Conservation (phyloP, 2,113 vertebrate genomes). For the Hyaena hyaena region DNA sequence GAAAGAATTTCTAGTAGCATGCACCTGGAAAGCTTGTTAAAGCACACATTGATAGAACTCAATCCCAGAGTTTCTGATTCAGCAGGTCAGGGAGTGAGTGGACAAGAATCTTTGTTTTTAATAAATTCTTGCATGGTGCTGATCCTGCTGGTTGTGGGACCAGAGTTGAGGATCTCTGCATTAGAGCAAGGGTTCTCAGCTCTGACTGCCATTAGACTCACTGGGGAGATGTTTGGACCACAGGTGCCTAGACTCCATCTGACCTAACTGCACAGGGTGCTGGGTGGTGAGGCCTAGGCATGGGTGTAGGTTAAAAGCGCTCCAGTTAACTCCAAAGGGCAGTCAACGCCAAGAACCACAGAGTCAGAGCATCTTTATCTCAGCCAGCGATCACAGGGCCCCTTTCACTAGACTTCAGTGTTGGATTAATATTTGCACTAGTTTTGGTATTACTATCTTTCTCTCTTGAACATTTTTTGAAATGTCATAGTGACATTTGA, state of each 20-base stretch:
- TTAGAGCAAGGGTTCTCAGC: background rate
- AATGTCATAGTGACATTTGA: slow-evolving; percentile 64
- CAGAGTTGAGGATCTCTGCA: background rate
- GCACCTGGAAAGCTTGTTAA: background rate
- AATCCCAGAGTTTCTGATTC: background rate
- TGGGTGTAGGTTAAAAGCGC: background rate
- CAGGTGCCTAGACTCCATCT: background rate
- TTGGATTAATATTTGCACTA: background rate
- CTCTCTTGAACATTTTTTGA: background rate
- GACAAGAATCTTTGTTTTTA: background rate
- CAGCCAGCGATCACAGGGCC: background rate
- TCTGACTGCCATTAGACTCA: background rate
- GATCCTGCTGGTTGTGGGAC: background rate
- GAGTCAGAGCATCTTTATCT: background rate
- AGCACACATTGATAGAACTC: background rate
- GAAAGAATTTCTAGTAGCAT: background rate
- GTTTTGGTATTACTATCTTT: background rate
- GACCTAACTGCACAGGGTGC: background rate
- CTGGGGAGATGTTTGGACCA: background rate
- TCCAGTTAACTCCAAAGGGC: background rate
- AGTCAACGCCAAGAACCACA: background rate
- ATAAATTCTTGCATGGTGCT: accelerated
- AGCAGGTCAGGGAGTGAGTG: too few relatives aligned
- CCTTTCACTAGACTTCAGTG: background rate
- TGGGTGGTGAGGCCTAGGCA: background rate